Base-by-base conservation (phyloP, 2,888 invertebrate species). In the Clistopyga incitator region DNA sequence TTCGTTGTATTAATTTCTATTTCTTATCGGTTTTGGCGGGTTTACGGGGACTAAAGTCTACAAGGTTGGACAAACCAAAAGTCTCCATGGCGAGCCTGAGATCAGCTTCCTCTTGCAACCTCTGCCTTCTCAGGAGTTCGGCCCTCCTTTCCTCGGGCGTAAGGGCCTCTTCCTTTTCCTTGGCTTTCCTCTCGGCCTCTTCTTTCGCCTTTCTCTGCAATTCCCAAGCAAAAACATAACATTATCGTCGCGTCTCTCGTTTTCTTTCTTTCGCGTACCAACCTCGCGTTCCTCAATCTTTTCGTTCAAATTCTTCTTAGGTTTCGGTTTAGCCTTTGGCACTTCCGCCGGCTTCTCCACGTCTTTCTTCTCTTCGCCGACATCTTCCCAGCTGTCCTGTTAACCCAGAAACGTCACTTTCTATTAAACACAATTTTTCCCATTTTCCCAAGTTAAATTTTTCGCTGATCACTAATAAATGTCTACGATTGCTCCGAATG, bases 351-450 rank as follows among this genome's bases (percentile, higher is more conserved):
- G 87, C 90, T 96, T 96, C 87, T 96, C 96, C 89, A 96, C 96
- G 90, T 96, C 96, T 91, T 96, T 96, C 90, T 97, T 96, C 90
- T 97, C 97, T 91, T 96, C 96, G 88, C 97, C 97, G 59, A 97
- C 97, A 94, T 98, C 98, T 93, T 98, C 98, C 98, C 98, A 98
- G 93, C 97, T 98, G 91, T 98, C 98, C 98, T 98, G 93, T 90
- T 86, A 68, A 64, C 10, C 38, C 52, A 72, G 13, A 89, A 87
- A 54, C 38, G 52, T 18, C 13, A 68, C 68, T 59, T 18, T 56
- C 61, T 61, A 25, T 50, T 65, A 11, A n/a, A 38, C 65, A 47
- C 15, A 3, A 13, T 45, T 20, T 64, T 34, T n/a, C 3, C 34
- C 34, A 64, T n/a, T 64, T 18, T 64, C 50, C 70, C 18, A 6